Evolutionary conservation across 2,888 invertebrate species (phyloP), one percentile per base, ranked within the genome.

Genomic region (Melanostoma mellinum): DNA sequence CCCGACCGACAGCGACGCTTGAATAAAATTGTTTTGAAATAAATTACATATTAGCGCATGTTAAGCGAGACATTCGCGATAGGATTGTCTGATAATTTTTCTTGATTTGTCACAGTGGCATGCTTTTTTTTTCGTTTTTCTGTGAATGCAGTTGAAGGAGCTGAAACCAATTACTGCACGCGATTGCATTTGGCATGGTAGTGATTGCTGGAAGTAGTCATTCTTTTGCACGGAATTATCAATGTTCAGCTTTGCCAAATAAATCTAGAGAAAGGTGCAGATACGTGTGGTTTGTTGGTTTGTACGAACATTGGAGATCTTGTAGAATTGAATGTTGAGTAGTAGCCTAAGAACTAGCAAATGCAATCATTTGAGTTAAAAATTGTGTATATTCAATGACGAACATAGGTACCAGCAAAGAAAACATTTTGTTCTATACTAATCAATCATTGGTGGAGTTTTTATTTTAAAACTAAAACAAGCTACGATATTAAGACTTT

Each of bases 21-120:
- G 32, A 75, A 75, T 81, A 60, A 76, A 81, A 81, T 76, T 76
- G 76, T 81, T 81, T 81, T 81, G 71, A 81, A 81, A 81, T 81
- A 81, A 81, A 81, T 81, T 76, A 75, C 80, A 69, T 75, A 80
- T 80, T 80, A 76, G 80, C 76, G 76, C 71, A 81, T 81, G 80
- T 81, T 76, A 46, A 71, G 80, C 76, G 69, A 60, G 80, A 68
- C 81, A 81, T 48, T 76, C 36, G 72, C 60, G 81, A 76, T 76
- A 81, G 76, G 76, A 76, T 81, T 81, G 76, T 76, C 67, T 35
- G 81, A 81, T 81, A 81, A 67, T 72, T 76, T 20, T 20, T 67
- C 55, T 81, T 72, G 76, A 76, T 81, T 76, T 72, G 81, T 81
- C 80, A 81, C 60, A 40, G 56, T 58, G 52, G 20, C 38, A 33